Conservation (phyloP, 2,797 vertebrate species). For the Odontamblyopus rebecca region DNA sequence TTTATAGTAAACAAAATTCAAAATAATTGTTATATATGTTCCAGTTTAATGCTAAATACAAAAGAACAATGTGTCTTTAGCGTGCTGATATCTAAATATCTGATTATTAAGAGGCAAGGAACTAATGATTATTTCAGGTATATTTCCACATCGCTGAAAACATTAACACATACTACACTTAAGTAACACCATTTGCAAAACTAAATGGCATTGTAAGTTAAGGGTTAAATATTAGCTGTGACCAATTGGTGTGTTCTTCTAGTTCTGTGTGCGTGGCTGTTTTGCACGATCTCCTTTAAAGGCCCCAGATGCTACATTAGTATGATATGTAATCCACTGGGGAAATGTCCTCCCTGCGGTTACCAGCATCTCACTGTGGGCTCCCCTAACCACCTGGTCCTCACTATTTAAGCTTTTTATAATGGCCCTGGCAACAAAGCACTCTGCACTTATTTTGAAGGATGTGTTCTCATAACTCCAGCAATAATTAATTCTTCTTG, state of each 20-base stretch:
- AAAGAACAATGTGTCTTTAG: no score
- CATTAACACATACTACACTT: not conserved
- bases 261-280: not conserved
- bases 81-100: no score
- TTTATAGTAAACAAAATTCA: no score
- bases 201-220: not conserved
- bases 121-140: not conserved
- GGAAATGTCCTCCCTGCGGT: slow-evolving; percentile 52
- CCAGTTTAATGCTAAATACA: no score
- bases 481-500: slow-evolving; percentile 3
- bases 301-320: slow-evolving; percentile 64
- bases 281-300: slow-evolving; percentile 26
- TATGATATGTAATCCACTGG: slow-evolving; percentile 59
- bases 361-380: slow-evolving; percentile 41
- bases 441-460: slow-evolving; percentile 1
- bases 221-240: not conserved
- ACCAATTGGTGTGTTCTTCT: not conserved
- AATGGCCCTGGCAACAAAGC: slow-evolving; percentile 54
- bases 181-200: not conserved
- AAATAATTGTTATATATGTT: no score
- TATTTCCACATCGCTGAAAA: not conserved
- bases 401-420: slow-evolving; percentile 55
- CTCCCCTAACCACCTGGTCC: slow-evolving; percentile 64
- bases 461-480: slow-evolving; percentile 6
- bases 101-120: no score